These are phyloP conservation scores for Oscheius sp. DNA, from an alignment of 1,140 invertebrate genomes.

Conservation along the genomic window DNA sequence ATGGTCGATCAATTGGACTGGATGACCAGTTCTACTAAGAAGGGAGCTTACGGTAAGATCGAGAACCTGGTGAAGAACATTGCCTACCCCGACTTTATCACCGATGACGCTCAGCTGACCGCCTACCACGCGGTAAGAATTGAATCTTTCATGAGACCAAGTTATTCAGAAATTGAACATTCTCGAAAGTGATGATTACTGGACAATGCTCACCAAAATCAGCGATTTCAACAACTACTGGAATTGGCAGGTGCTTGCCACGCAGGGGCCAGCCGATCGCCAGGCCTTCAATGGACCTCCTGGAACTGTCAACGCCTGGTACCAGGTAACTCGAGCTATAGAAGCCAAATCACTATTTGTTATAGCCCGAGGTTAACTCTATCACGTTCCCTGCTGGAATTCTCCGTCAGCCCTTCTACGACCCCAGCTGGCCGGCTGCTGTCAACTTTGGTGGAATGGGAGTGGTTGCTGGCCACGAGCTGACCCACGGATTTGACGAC, in stretches of 20 bases:
- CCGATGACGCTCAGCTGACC: slow-evolving; percentile 46
- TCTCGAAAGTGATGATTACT: slow-evolving; percentile 31
- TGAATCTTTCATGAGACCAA: background rate
- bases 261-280: slow-evolving; percentile 46
- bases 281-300: slow-evolving; percentile 67
- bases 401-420: slow-evolving; percentile 67
- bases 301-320: slow-evolving; percentile 68
- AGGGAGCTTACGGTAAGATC: slow-evolving; percentile 52
- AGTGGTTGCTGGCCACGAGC: slow-evolving; percentile 67
- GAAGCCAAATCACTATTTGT: slow-evolving; percentile 63
- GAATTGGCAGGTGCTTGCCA: slow-evolving; percentile 28
- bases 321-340: slow-evolving; percentile 65
- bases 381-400: slow-evolving; percentile 54
- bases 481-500: slow-evolving; percentile 64
- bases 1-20: slow-evolving; percentile 55
- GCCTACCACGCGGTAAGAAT: slow-evolving; percentile 43
- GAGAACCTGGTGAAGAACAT: slow-evolving; percentile 50
- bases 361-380: slow-evolving; percentile 43
- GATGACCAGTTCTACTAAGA: slow-evolving; percentile 48
- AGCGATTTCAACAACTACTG: slow-evolving; percentile 31
- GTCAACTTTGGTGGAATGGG: slow-evolving; percentile 67
- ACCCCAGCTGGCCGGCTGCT: slow-evolving; percentile 67
- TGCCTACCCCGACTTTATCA: slow-evolving; percentile 52
- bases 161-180: slow-evolving; percentile 33
- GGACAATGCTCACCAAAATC: slow-evolving; percentile 22